Evolutionary conservation across 2,113 vertebrate species (phyloP).

Genomic region (Trogon surrucura): DNA sequence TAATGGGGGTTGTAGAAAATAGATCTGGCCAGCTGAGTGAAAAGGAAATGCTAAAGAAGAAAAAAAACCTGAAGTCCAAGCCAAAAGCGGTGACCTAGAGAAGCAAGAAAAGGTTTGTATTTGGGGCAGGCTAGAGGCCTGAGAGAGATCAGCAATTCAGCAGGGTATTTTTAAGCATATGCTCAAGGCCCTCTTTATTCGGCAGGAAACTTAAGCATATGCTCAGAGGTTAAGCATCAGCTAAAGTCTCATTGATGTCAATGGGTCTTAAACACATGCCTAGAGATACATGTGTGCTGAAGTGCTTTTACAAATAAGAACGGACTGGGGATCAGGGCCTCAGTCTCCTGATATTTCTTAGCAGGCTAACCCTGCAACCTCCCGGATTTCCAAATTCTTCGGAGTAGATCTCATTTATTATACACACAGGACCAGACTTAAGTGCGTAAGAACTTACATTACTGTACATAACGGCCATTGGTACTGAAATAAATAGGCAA

Average conservation of each 20-base stretch:
- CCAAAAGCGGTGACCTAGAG: slow-evolving; percentile 53
- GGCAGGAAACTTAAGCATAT: slow-evolving; percentile 63
- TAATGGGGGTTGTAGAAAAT: slow-evolving; percentile 69
- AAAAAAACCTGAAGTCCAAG: slow-evolving; percentile 48
- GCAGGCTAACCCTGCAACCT: slow-evolving; percentile 67
- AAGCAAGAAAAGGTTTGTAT: slow-evolving; percentile 25
- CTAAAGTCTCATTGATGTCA: slow-evolving; percentile 68
- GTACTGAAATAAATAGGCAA: slow-evolving; percentile 1
- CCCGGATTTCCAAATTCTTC: slow-evolving; percentile 69
- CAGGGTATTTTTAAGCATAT: slow-evolving; percentile 63
- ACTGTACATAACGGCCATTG: slow-evolving; percentile 28
- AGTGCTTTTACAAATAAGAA: slow-evolving; percentile 69
- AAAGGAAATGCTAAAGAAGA: slow-evolving; percentile 66
- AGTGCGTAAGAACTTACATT: slow-evolving; percentile 41
- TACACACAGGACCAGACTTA: slow-evolving; percentile 45
- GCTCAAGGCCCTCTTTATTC: slow-evolving; percentile 57
- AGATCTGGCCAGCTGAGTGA: slow-evolving; percentile 56
- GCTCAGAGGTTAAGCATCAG: slow-evolving; percentile 70
- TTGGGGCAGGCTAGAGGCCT: slow-evolving; percentile 4
- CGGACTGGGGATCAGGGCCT: slow-evolving; percentile 63
- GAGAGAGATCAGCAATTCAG: slow-evolving; percentile 56
- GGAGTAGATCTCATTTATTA: slow-evolving; percentile 66
- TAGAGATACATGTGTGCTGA: slow-evolving; percentile 66
- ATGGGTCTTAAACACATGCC: slow-evolving; percentile 69
- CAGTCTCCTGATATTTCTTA: slow-evolving; percentile 55